Evolutionary conservation across 2,113 vertebrate genomes (phyloP).

Genomic region (Coturnix japonica): DNA sequence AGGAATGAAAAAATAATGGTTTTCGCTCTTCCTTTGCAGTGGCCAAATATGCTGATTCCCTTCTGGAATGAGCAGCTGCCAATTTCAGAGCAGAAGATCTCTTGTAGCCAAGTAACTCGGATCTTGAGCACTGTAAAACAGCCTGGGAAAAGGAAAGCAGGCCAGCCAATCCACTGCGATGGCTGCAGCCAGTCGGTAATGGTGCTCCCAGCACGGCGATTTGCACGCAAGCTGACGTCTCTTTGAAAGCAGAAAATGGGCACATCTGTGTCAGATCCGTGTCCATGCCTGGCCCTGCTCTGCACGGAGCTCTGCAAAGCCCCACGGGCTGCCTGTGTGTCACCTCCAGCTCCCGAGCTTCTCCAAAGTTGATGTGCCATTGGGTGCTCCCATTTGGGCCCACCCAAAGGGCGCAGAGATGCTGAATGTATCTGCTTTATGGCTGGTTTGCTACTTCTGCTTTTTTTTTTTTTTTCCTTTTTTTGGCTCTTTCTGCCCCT

Average conservation of each 20-base stretch:
- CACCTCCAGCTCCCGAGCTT: background rate
- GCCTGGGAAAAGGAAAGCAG: slow-evolving; percentile 46
- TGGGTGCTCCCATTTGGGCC: background rate
- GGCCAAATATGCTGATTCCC: slow-evolving; percentile 57
- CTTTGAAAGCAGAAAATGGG: slow-evolving; percentile 5
- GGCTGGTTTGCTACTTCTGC: accelerated
- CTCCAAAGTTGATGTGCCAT: background rate
- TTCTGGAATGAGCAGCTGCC: slow-evolving; percentile 61
- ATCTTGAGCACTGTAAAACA: slow-evolving; percentile 43
- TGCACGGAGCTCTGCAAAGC: background rate
- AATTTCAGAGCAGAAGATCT: slow-evolving; percentile 59
- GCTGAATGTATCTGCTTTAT: background rate
- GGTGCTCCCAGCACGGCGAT: background rate
- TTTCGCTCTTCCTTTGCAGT: slow-evolving; percentile 71
- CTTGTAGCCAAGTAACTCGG: slow-evolving; percentile 66
- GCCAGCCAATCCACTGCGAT: slow-evolving; percentile 14
- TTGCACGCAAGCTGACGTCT: background rate
- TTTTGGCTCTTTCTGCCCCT: background rate
- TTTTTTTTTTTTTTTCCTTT: too few relatives aligned
- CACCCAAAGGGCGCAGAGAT: background rate
- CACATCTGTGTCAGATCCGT: background rate
- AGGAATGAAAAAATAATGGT: slow-evolving; percentile 77
- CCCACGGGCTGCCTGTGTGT: background rate
- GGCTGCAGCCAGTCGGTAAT: background rate
- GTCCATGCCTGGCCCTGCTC: accelerated